A percentile compares a stretch with the other conserved stretches of the same genome.
phyloP scores from a whole-genome alignment of 1,140 invertebrate genomes.

The Campoletis sonorensis region DNA sequence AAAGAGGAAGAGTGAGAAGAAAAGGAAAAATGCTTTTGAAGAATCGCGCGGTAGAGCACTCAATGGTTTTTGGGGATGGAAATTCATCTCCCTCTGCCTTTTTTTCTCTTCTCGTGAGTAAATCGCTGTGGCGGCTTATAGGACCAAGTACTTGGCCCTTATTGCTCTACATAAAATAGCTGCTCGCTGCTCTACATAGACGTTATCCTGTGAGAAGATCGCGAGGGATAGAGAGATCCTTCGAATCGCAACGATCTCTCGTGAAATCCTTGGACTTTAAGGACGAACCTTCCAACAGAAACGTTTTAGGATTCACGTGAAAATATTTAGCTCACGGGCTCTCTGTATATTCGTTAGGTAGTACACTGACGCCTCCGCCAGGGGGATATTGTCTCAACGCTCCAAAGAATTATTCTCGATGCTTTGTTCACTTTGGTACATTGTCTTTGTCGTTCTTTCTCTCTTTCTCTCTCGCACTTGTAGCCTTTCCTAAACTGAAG shows the following conservation, averaged over 20 bases:
- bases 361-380: conserved; percentile 16
- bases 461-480: background rate
- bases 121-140: background rate
- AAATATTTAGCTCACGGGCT: background rate
- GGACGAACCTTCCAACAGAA: conserved; percentile 43
- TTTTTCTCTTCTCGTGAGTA: conserved; percentile 3
- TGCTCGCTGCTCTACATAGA: conserved; percentile 49
- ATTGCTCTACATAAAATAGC: conserved; percentile 25
- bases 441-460: background rate
- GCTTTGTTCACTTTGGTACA: background rate
- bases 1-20: background rate
- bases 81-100: conserved; percentile 5
- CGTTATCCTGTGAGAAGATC: conserved; percentile 50
- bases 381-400: conserved; percentile 51
- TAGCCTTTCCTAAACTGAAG: conserved; percentile 33
- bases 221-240: conserved; percentile 36
- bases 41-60: conserved; percentile 22
- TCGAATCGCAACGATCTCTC: conserved; percentile 45
- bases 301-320: conserved; percentile 2
- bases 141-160: background rate
- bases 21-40: conserved; percentile 38
- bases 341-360: background rate
- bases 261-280: conserved; percentile 17
- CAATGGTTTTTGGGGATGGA: conserved; percentile 29
- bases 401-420: conserved; percentile 10